Conservation (phyloP, 2,888 invertebrate genomes). For the Galerucella pusilla region DNA sequence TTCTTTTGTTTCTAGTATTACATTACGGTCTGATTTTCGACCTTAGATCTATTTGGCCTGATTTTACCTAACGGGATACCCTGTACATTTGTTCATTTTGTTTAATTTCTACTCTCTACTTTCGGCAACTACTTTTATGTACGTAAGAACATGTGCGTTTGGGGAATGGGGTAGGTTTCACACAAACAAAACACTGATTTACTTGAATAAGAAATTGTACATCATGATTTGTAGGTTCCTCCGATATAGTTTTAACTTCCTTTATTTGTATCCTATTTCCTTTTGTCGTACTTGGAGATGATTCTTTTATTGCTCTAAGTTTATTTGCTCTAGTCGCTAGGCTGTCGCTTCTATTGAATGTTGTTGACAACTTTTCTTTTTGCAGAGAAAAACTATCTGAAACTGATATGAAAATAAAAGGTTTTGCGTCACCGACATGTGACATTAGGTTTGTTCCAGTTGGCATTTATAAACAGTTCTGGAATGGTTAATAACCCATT, state of each 20-base stretch:
- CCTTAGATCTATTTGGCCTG: neutral
- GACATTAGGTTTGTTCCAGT: too few relatives aligned
- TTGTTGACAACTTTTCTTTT: constrained; percentile 55
- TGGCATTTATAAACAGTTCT: too few relatives aligned
- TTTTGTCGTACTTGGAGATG: constrained; percentile 42
- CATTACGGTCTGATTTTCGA: neutral
- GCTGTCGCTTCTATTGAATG: constrained; percentile 76
- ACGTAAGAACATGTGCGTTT: constrained; percentile 18
- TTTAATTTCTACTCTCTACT: constrained; percentile 28
- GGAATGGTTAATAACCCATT: too few relatives aligned
- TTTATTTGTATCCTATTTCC: constrained; percentile 60
- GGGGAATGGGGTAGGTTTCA: constrained; percentile 43
- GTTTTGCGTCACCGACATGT: too few relatives aligned
- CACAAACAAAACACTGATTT: constrained; percentile 57
- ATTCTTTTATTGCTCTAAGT: constrained; percentile 68
- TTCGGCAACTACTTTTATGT: constrained; percentile 28
- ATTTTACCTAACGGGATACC: constrained; percentile 8
- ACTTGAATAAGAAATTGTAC: constrained; percentile 74
- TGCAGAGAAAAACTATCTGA: constrained; percentile 58
- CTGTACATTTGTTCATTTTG: constrained; percentile 26
- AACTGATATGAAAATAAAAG: constrained; percentile 47
- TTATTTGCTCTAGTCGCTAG: constrained; percentile 77
- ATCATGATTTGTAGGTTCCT: constrained; percentile 67
- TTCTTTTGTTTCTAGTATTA: neutral
- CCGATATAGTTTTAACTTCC: constrained; percentile 62